Evolutionary conservation across 2,888 invertebrate genomes (phyloP).

Genomic region (Tetheella fluctuosa): DNA sequence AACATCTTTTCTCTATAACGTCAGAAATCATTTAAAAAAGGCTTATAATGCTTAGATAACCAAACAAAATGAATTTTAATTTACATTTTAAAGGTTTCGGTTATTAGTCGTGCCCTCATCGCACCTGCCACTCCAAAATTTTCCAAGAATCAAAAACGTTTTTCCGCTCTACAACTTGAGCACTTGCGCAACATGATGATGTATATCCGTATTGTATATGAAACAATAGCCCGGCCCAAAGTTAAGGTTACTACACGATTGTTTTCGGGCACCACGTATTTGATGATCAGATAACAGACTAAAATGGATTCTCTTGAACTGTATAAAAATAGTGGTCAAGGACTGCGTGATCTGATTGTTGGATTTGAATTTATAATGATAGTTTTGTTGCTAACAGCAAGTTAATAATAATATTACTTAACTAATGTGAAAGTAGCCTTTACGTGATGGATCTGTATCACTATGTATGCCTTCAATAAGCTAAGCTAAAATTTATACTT

Average conservation of each 20-base stretch:
- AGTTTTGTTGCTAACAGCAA: neutral
- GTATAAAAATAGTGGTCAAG: neutral
- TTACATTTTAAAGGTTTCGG: neutral
- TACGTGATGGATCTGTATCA: too few relatives aligned
- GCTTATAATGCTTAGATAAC: too few relatives aligned
- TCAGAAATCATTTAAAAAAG: too few relatives aligned
- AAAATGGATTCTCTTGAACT: slow-evolving; percentile 4
- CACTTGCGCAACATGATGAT: slow-evolving; percentile 35
- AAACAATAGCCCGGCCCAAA: slow-evolving; percentile 50
- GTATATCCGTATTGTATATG: slow-evolving; percentile 38
- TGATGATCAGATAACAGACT: slow-evolving; percentile 12
- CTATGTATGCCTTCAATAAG: too few relatives aligned
- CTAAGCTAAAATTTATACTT: too few relatives aligned
- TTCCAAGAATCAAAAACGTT: neutral
- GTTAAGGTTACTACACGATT: slow-evolving; percentile 49
- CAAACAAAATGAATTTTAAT: too few relatives aligned
- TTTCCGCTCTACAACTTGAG: slow-evolving; percentile 22
- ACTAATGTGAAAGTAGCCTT: too few relatives aligned
- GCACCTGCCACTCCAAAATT: neutral
- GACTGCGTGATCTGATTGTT: neutral
- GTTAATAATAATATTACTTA: neutral
- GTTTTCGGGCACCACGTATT: slow-evolving; percentile 33
- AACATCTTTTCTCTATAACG: too few relatives aligned
- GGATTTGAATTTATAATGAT: neutral
- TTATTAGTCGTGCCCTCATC: neutral